These are phyloP conservation scores for Coptodon bakossiorum DNA, from an alignment of 2,113 vertebrate species.

Conservation along the genomic window DNA sequence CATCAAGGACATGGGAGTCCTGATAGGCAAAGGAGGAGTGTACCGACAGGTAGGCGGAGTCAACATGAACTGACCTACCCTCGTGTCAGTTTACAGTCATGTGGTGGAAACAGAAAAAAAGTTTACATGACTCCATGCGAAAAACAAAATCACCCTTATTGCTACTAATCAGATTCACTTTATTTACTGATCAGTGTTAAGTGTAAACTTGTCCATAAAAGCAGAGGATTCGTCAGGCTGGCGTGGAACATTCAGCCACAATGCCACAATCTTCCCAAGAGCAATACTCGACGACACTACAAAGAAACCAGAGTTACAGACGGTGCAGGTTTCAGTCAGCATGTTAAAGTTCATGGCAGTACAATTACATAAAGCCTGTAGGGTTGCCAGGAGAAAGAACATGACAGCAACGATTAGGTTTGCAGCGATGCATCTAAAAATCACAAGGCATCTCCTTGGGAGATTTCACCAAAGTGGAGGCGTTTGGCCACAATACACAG, in stretches of 20 bases:
- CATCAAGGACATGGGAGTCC: conserved; percentile 76
- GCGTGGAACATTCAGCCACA: background rate
- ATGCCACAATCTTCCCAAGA: background rate
- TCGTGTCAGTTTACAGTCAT: background rate
- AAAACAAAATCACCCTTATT: background rate
- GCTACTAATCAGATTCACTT: background rate
- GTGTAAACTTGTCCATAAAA: background rate
- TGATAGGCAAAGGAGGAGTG: conserved; percentile 83
- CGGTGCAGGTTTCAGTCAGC: background rate
- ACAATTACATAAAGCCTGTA: background rate
- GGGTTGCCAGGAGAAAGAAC: background rate
- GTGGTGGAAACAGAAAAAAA: background rate
- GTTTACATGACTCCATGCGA: background rate
- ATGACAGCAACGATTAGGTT: background rate
- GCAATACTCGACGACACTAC: background rate
- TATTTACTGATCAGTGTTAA: background rate
- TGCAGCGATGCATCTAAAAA: background rate
- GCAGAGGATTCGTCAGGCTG: background rate
- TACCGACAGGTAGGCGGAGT: conserved; percentile 78
- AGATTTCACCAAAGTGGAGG: background rate
- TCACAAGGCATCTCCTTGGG: background rate
- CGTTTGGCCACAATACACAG: background rate
- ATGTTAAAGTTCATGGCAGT: background rate
- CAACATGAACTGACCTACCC: background rate
- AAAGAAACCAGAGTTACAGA: background rate